A percentile compares a stretch with the other conserved stretches of the same genome.
Evolutionary conservation across 2,888 invertebrate species (phyloP).

Genomic region (Caenorhabditis drosophilae): DNA sequence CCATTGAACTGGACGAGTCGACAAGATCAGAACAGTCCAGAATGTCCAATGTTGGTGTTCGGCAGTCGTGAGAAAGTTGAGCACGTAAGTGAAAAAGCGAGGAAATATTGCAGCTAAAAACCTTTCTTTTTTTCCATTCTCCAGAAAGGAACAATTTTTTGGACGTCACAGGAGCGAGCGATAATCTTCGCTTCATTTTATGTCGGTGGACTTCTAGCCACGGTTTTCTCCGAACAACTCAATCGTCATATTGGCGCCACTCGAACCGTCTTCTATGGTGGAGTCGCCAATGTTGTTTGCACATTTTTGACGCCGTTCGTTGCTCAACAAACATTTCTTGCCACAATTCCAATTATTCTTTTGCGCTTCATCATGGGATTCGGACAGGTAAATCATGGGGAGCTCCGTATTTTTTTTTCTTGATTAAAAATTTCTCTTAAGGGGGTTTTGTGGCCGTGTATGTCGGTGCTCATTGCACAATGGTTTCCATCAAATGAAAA

Average conservation of each 20-base stretch:
- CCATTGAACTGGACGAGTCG: conserved; percentile 4
- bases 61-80: conserved; percentile 25
- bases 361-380: conserved; percentile 67
- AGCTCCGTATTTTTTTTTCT: background rate
- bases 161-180: conserved; percentile 60
- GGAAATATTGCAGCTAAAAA: background rate
- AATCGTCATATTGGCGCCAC: conserved; percentile 53
- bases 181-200: conserved; percentile 65
- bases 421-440: conserved; percentile 12
- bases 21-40: conserved; percentile 3
- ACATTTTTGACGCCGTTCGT: conserved; percentile 62
- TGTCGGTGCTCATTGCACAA: conserved; percentile 64
- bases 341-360: conserved; percentile 50
- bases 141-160: conserved; percentile 55
- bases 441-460: conserved; percentile 67
- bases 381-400: conserved; percentile 61
- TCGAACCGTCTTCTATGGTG: conserved; percentile 60
- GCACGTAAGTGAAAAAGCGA: conserved; percentile 19
- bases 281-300: conserved; percentile 61
- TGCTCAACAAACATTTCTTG: conserved; percentile 51
- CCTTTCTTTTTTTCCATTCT: background rate
- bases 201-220: conserved; percentile 48
- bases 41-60: conserved; percentile 26
- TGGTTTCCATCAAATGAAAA: conserved; percentile 67
- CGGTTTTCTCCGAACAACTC: conserved; percentile 44